phyloP scores from a whole-genome alignment of 2,888 invertebrate species.

The Catocala nupta region DNA sequence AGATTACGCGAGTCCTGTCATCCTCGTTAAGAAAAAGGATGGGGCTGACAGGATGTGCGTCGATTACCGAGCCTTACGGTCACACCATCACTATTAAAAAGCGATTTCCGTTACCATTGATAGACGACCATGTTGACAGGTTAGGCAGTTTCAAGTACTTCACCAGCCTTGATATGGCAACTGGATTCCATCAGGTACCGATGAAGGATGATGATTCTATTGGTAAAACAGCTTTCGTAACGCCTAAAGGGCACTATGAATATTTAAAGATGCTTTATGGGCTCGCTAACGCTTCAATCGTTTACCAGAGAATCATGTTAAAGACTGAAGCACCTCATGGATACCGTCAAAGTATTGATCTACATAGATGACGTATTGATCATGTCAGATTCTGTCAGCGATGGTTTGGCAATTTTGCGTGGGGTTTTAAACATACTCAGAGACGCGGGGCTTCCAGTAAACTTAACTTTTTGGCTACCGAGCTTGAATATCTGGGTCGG shows the following conservation, averaged over 20 bases:
- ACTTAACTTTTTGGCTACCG: no score
- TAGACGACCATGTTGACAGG: background rate
- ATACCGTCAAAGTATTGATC: background rate
- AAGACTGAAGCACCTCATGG: background rate
- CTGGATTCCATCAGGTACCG: background rate
- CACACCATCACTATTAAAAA: constrained; percentile 1
- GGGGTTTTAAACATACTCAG: background rate
- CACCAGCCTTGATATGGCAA: background rate
- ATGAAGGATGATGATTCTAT: background rate
- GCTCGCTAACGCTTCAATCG: background rate
- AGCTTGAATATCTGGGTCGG: no score
- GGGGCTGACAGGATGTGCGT: background rate
- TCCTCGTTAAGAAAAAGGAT: constrained; percentile 6
- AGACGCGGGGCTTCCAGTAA: background rate
- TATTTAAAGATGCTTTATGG: constrained; percentile 5
- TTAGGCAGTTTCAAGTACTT: background rate
- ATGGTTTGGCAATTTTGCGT: background rate
- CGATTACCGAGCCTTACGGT: constrained; percentile 4
- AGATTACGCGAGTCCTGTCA: constrained; percentile 1
- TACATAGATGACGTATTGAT: background rate
- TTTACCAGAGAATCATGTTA: background rate
- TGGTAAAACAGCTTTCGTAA: background rate
- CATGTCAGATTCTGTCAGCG: background rate
- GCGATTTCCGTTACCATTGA: constrained; percentile 2
- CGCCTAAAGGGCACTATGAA: background rate